Base-by-base conservation (phyloP, 2,797 vertebrate species). In the Pachyuromys duprasi region DNA sequence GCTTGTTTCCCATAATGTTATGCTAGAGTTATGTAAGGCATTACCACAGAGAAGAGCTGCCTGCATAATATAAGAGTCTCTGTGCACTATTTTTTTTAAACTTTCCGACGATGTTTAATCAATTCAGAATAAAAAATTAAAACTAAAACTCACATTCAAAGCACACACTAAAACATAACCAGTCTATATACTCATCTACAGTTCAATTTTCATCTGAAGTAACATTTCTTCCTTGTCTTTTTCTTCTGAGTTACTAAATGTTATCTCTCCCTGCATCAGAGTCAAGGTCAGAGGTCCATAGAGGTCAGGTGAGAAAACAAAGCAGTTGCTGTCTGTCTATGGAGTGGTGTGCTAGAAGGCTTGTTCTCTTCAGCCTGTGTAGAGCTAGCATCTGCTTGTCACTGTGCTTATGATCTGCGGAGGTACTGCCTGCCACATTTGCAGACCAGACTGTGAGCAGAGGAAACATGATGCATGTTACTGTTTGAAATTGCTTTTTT, bases 401-500 rank as follows among this genome's bases (percentile, higher is more conserved):
- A 7, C 24, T 49, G 5, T 8, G 42, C 6, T 28, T 31, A 31
- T 1, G 26, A 28, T 49, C 45, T 76, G 74, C 31, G 42, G 31
- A 22, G 42, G 15, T 14, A 42, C 26, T 76, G 5, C 15, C 74
- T 75, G 24, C 5, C 42, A 15, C 24, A 15, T 67, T 22, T 49
- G 62, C 20, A 49, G 62, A 49, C 11, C 62, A 84, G 62, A 28
- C 28, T 42, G 33, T 0, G 42, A 84, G 42, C 63, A 49, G 18
- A 45, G 33, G 63, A 74, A 91, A 91, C 15, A 83, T 89, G 57
- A 39, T 36, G 26, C 22, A 60, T 42, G 24, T 79, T 69, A 49
- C 53, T 79, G 82, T 91, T 90, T 89, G 18, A 88, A 88, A 81
- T 26, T 88, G 9, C 9, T 33, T 76, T 76, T 93, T 28, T 69